Base-by-base conservation (phyloP, 2,797 vertebrate species). In the Thunnus albacares region DNA sequence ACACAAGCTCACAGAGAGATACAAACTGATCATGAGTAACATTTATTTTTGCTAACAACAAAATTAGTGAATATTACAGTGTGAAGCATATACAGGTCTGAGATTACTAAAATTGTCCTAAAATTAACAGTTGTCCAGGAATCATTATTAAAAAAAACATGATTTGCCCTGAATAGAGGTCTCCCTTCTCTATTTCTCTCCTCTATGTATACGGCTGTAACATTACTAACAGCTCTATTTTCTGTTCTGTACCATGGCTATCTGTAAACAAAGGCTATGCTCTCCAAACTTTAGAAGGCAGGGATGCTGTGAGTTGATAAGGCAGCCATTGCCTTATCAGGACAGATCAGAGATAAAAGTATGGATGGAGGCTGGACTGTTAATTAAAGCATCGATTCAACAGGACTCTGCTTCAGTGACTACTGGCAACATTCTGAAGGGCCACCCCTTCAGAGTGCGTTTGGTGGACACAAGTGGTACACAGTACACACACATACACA, bases 321-420 rank as follows among this genome's bases (percentile, higher is more conserved):
- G 89, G 73, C 71, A 52, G 58, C 80, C 79, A 83, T 84, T 77
- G 90, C 85, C 91, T 94, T 94, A 93, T 93, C 90, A 85, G 86
- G 64, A 78, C 81, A 77, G 87, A 86, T 82, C 66, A 62, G 55
- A 74, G 88, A 93, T 93, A 93, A 94, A 90, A 83, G 62, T 72
- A 89, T 88, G 88, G 71, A 71, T 22, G 57, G 62, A 73, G 80
- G 84, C 79, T 80, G 79, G 62, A 82, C 86, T 87, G 90, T 91
- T 93, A 92, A 94, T 94, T 84, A 87, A 76, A 77, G 77, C 87
- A 93, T 93, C 66, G 93, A 94, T 92, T 90, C 69, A 71, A 69
- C 71, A 63, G 76, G 59, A 89, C 80, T 87, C 84, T 80, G 76
- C 82, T 86, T 89, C 71, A 83, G 82, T 75, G 89, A 90, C 87